Percentiles rank a stretch among this genome's conserved stretches.
Conservation (phyloP, 2,888 invertebrate genomes). For the Drosophila mettleri region DNA sequence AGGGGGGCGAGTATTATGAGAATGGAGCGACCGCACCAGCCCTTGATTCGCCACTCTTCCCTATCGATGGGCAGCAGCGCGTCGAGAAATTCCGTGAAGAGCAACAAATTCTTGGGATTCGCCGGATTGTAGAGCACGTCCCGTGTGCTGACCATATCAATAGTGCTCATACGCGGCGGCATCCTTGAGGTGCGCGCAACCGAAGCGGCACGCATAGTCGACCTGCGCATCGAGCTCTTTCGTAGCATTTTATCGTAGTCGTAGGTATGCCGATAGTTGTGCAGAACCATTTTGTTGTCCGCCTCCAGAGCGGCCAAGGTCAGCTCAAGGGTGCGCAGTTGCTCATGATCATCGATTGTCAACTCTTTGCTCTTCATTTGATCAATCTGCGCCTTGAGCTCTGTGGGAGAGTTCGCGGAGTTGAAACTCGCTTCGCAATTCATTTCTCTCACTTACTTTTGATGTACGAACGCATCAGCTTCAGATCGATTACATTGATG, state of each 20-base stretch:
- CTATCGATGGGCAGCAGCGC: constrained; percentile 57
- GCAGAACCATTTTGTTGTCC: constrained; percentile 1
- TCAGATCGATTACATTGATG: constrained; percentile 39
- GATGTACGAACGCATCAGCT: constrained; percentile 18
- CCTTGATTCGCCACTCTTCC: constrained; percentile 47
- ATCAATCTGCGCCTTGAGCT: background rate
- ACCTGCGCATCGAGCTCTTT: background rate
- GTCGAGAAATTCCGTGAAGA: constrained; percentile 53
- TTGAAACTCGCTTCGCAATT: too few species aligned
- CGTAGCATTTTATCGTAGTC: background rate
- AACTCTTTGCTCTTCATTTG: background rate
- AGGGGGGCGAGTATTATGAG: constrained; percentile 31
- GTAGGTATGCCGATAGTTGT: background rate
- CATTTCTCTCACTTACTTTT: constrained; percentile 20
- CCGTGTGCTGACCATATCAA: constrained; percentile 1
- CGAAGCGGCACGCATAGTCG: background rate
- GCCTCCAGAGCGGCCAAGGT: background rate
- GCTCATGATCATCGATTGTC: background rate
- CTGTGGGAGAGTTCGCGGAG: background rate
- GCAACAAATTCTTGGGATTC: constrained; percentile 47
- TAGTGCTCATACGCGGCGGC: background rate
- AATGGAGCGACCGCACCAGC: constrained; percentile 20
- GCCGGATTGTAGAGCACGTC: constrained; percentile 24
- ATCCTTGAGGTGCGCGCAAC: background rate
- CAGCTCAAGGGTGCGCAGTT: fast-evolving